A percentile compares a stretch with the other conserved stretches of the same genome.
Evolutionary conservation across 2,797 vertebrate species (phyloP).

Genomic region (Falco novaeseelandiae): DNA sequence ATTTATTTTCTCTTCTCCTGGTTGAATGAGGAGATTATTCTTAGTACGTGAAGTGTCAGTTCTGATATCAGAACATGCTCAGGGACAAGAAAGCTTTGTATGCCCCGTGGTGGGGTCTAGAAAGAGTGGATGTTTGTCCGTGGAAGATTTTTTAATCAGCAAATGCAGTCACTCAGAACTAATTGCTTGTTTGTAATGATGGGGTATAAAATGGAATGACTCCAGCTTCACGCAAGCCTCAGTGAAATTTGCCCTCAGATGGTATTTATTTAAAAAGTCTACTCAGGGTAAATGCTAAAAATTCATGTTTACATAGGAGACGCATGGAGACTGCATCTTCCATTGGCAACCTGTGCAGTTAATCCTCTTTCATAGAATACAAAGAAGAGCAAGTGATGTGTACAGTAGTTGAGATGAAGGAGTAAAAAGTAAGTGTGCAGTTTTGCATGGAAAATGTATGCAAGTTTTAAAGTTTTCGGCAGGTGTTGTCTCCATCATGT

Average conservation of each 20-base stretch:
- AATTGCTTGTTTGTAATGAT: not conserved
- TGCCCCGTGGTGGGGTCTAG: not conserved
- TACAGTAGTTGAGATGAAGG: not conserved
- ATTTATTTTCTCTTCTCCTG: not conserved
- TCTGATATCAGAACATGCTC: not conserved
- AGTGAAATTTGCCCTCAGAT: not conserved
- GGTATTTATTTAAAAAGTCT: slow-evolving; percentile 15
- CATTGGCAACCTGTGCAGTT: not conserved
- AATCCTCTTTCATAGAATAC: not conserved
- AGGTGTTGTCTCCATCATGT: not conserved
- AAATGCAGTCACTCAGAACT: slow-evolving; percentile 17
- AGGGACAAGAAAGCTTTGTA: not conserved
- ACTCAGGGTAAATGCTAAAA: not conserved
- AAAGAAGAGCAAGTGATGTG: not conserved
- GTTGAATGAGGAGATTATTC: not conserved
- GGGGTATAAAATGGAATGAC: not conserved
- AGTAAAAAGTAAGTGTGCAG: not conserved
- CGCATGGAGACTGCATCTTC: not conserved
- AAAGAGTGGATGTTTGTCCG: not conserved
- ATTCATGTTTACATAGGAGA: not conserved
- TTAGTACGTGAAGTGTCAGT: not conserved
- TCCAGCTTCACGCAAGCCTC: not conserved
- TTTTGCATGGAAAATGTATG: not conserved
- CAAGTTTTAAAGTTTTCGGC: not conserved
- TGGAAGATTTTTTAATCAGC: not conserved